Percentiles rank a stretch among this genome's conserved stretches.
Conservation (phyloP, 64 coral and sea anemone species). For the Platygyra sinensis region DNA sequence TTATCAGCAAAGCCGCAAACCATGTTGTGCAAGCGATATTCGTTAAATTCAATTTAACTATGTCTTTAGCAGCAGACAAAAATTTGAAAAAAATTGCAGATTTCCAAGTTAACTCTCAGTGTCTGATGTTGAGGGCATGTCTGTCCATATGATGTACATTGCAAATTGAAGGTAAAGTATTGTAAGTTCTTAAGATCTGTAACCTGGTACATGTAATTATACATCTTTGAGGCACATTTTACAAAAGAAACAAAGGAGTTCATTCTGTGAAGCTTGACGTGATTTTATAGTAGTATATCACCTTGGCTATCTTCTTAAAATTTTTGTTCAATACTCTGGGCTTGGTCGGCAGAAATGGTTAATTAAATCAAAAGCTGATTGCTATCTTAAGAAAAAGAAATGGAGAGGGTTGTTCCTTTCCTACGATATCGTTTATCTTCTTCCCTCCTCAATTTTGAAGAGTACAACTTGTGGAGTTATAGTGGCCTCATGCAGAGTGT, state of each 20-base stretch:
- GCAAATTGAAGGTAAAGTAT: slow-evolving; percentile 36
- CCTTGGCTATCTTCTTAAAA: too few species aligned
- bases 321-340: too few species aligned
- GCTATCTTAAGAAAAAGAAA: too few species aligned
- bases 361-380: too few species aligned
- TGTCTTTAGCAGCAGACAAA: neutral
- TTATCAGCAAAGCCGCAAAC: neutral
- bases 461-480: too few species aligned
- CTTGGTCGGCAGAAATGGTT: too few species aligned
- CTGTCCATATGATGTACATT: neutral
- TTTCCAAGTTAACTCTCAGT: slow-evolving; percentile 16
- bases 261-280: too few species aligned
- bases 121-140: slow-evolving; percentile 22
- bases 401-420: too few species aligned
- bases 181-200: neutral
- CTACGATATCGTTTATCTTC: too few species aligned
- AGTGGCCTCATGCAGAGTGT: too few species aligned
- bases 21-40: neutral
- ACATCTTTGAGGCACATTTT: neutral
- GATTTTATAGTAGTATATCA: too few species aligned
- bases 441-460: too few species aligned
- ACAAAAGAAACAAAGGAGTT: neutral
- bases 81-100: slow-evolving; percentile 10
- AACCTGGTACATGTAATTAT: neutral
- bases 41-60: neutral